Conservation (phyloP, 2,888 invertebrate genomes). For the Corythucha ciliata region DNA sequence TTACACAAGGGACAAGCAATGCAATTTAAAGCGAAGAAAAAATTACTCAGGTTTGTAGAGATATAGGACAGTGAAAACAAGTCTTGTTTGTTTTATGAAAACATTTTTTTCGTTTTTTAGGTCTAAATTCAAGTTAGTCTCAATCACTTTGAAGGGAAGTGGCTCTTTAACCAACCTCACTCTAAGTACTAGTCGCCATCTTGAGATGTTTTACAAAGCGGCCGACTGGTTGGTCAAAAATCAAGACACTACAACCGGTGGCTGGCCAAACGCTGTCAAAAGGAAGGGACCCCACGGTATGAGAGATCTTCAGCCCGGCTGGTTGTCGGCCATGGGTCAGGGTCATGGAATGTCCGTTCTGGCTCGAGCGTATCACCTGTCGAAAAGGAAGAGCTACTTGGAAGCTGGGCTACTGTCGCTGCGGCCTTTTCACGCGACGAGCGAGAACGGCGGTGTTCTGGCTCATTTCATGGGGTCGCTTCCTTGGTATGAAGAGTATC, state of each 20-base stretch:
- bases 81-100: neutral
- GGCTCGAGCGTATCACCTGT: constrained; percentile 78
- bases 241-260: constrained; percentile 77
- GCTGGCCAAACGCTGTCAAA: constrained; percentile 85
- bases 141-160: constrained; percentile 56
- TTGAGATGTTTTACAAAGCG: constrained; percentile 82
- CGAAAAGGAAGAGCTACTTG: constrained; percentile 68
- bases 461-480: constrained; percentile 62
- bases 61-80: neutral
- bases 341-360: constrained; percentile 95
- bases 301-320: constrained; percentile 71
- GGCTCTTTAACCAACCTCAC: constrained; percentile 70
- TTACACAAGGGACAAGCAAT: constrained; percentile 77
- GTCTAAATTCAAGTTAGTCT: constrained; percentile 57
- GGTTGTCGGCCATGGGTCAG: constrained; percentile 98
- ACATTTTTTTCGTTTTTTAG: constrained; percentile 43
- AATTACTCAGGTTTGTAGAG: constrained; percentile 41
- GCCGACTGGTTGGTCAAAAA: constrained; percentile 84
- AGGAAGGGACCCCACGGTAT: constrained; percentile 60
- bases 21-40: constrained; percentile 57
- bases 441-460: constrained; percentile 69
- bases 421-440: constrained; percentile 63
- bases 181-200: constrained; percentile 72
- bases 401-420: constrained; percentile 72
- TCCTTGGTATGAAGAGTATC: constrained; percentile 91